phyloP scores from a whole-genome alignment of 2,888 invertebrate species.

The Byasa hedistus region DNA sequence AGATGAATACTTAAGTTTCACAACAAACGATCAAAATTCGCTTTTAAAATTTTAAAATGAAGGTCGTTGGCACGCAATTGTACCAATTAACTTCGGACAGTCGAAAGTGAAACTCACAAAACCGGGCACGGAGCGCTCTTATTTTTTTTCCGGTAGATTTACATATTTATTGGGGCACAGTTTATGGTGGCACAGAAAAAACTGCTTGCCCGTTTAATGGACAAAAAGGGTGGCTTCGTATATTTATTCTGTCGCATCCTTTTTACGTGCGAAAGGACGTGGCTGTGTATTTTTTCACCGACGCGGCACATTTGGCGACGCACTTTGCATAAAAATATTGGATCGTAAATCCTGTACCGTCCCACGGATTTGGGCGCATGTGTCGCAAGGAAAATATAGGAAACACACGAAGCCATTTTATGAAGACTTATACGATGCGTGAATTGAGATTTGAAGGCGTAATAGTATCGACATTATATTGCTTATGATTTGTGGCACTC shows the following conservation, averaged over 20 bases:
- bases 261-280: slow-evolving; percentile 77
- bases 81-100: slow-evolving; percentile 67
- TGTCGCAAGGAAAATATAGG: slow-evolving; percentile 65
- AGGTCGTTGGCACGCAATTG: slow-evolving; percentile 64
- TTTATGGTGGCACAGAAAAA: slow-evolving; percentile 75
- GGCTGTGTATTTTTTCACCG: slow-evolving; percentile 70
- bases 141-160: slow-evolving; percentile 71
- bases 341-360: slow-evolving; percentile 71
- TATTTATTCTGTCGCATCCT: slow-evolving; percentile 80
- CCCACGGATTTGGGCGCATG: slow-evolving; percentile 66
- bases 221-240: slow-evolving; percentile 79
- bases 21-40: slow-evolving; percentile 2
- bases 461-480: slow-evolving; percentile 34
- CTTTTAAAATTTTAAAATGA: slow-evolving; percentile 40
- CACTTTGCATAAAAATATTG: slow-evolving; percentile 79
- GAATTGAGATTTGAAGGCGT: slow-evolving; percentile 63
- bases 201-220: slow-evolving; percentile 75
- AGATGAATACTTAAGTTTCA: not conserved
- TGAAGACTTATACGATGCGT: slow-evolving; percentile 49
- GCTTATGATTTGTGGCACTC: slow-evolving; percentile 17
- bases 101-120: slow-evolving; percentile 75
- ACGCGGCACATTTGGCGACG: slow-evolving; percentile 76
- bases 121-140: slow-evolving; percentile 50
- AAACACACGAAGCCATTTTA: slow-evolving; percentile 64
- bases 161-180: slow-evolving; percentile 80